These are phyloP conservation scores for Sebastes itinus DNA, from an alignment of 2,797 vertebrate genomes.

Conservation along the genomic window DNA sequence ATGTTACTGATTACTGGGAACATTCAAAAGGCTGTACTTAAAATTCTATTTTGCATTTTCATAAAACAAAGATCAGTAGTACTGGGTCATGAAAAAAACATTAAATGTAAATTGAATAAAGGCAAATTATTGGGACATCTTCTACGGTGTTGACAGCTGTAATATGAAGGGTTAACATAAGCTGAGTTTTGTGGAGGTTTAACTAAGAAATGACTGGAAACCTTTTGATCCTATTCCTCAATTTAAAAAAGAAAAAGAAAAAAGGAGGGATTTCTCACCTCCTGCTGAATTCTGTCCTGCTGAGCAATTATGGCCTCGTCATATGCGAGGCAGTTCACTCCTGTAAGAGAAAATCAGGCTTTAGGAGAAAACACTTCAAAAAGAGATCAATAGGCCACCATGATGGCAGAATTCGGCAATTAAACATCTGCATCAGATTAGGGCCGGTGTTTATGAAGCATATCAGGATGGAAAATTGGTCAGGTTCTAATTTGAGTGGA, in stretches of 20 bases:
- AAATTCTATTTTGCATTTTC: not conserved
- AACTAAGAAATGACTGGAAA: not conserved
- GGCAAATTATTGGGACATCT: accelerated
- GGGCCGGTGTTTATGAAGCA: not conserved
- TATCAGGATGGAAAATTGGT: not conserved
- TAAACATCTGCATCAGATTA: not conserved
- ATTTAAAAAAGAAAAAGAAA: not conserved
- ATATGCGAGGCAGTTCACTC: conserved; percentile 92
- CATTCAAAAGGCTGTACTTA: not conserved
- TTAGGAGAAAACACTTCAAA: not conserved
- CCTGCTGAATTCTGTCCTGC: conserved; percentile 95
- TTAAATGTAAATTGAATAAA: not conserved
- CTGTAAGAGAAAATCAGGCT: conserved; percentile 63
- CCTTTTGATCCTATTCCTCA: not conserved
- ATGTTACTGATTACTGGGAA: not conserved
- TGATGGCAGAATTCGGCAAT: not conserved
- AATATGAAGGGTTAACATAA: not conserved
- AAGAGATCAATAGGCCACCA: not conserved
- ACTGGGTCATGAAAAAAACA: not conserved
- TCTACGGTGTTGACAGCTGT: not conserved
- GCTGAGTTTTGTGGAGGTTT: not conserved
- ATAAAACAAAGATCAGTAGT: not conserved
- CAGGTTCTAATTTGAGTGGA: not conserved
- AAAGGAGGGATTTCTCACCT: conserved; percentile 71
- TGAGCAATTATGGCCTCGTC: conserved; percentile 97